These are phyloP conservation scores for Montipora capricornis DNA, from an alignment of 64 coral and sea anemone genomes.

Conservation along the genomic window DNA sequence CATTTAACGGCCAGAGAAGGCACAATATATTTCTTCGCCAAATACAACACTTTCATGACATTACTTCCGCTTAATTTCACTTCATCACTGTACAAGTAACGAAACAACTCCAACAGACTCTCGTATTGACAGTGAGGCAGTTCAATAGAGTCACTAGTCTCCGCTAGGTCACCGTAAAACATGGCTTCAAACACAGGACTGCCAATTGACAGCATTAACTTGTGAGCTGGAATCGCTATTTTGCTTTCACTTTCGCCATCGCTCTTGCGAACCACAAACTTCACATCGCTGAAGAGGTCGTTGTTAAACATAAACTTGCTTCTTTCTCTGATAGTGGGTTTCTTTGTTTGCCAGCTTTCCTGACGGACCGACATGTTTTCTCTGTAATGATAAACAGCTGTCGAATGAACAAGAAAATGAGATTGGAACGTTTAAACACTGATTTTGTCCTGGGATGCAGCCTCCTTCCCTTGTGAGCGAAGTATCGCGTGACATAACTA, in stretches of 20 bases:
- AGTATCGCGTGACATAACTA: too few species aligned
- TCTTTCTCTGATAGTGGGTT: conserved; percentile 19
- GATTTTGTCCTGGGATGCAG: too few species aligned
- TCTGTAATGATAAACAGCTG: too few species aligned
- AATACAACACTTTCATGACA: conserved; percentile 34
- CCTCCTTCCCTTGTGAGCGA: too few species aligned
- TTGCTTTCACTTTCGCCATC: not conserved
- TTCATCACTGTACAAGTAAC: conserved; percentile 24
- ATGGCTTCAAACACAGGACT: conserved; percentile 51
- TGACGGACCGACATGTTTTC: too few species aligned
- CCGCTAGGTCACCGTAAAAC: conserved; percentile 47
- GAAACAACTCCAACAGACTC: conserved; percentile 43
- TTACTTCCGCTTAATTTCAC: conserved; percentile 8
- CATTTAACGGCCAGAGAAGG: conserved; percentile 38
- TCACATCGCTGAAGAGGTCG: conserved; percentile 23
- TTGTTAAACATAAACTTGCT: conserved; percentile 23
- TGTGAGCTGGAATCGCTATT: conserved; percentile 23
- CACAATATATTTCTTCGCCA: conserved; percentile 38
- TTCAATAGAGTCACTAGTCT: not conserved
- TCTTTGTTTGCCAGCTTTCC: too few species aligned
- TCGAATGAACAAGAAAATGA: too few species aligned
- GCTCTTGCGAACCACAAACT: conserved; percentile 1
- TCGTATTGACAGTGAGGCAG: conserved; percentile 12
- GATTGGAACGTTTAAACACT: too few species aligned
- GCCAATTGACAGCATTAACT: conserved; percentile 19